phyloP scores from a whole-genome alignment of 37 sponge, comb jelly and placozoan genomes.

The Cliona cf. orientalis region DNA sequence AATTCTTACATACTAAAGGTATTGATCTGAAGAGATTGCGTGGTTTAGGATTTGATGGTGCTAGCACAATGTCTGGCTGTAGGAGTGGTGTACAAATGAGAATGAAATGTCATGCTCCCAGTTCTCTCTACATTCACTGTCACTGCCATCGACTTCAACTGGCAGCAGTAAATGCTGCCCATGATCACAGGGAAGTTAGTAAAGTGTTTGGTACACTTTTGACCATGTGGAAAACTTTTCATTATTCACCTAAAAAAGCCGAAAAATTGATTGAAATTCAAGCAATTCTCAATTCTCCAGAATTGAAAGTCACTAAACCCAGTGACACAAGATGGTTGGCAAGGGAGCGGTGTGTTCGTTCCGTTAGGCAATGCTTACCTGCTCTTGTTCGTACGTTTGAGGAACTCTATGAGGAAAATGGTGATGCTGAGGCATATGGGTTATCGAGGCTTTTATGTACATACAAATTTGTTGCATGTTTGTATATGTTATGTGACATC shows the following conservation, averaged over 20 bases:
- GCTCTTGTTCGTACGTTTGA: slow-evolving; percentile 28
- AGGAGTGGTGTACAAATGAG: slow-evolving; percentile 48
- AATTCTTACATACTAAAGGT: slow-evolving; percentile 12
- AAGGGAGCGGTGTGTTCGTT: slow-evolving; percentile 31
- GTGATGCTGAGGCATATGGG: slow-evolving; percentile 74
- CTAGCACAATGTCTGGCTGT: slow-evolving; percentile 55
- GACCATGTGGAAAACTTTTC: slow-evolving; percentile 44
- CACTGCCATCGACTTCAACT: slow-evolving; percentile 56
- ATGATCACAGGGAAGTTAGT: not conserved
- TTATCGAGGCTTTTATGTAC: slow-evolving; percentile 23
- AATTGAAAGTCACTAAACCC: slow-evolving; percentile 50
- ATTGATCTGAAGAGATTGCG: slow-evolving; percentile 30
- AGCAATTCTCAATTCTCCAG: slow-evolving; percentile 29
- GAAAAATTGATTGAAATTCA: slow-evolving; percentile 34
- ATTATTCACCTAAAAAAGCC: slow-evolving; percentile 43
- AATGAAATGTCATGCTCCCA: slow-evolving; percentile 50
- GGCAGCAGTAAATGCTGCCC: slow-evolving; percentile 60
- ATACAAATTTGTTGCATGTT: slow-evolving; percentile 48
- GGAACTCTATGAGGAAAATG: slow-evolving; percentile 28
- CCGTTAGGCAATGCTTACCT: slow-evolving; percentile 17
- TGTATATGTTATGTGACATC: slow-evolving; percentile 40
- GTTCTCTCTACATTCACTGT: slow-evolving; percentile 33
- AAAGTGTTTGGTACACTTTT: too few species aligned
- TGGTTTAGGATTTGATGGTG: slow-evolving; percentile 72
- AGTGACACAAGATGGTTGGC: slow-evolving; percentile 57